These are phyloP conservation scores for Eleutherodactylus coqui DNA, from an alignment of 2,797 vertebrate species.

Conservation along the genomic window DNA sequence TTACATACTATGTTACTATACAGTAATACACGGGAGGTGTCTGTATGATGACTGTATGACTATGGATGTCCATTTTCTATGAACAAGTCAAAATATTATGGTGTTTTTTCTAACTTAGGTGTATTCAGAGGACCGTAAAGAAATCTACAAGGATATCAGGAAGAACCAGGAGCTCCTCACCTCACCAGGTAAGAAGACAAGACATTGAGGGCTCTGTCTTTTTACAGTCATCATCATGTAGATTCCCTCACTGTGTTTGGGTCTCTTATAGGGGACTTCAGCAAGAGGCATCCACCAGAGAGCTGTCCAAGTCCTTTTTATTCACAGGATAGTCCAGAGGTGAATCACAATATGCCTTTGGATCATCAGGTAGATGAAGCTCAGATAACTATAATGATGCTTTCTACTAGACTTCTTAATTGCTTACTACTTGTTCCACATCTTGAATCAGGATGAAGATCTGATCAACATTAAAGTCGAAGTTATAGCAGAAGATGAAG, in stretches of 20 bases:
- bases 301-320: background rate
- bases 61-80: background rate
- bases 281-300: background rate
- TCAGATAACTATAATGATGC: background rate
- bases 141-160: background rate
- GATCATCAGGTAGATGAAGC: background rate
- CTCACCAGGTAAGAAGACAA: background rate
- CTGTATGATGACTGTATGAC: background rate
- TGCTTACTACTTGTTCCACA: background rate
- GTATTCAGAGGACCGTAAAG: background rate
- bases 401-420: background rate
- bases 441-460: background rate
- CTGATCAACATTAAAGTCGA: background rate
- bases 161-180: background rate
- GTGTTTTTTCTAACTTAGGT: background rate
- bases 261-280: background rate
- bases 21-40: background rate
- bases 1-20: too few species aligned
- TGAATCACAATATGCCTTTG: background rate
- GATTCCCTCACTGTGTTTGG: background rate
- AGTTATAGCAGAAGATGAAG: constrained; percentile 4
- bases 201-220: background rate
- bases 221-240: background rate
- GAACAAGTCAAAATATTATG: background rate
- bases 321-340: background rate